phyloP scores from a whole-genome alignment of 2,888 invertebrate species.

The Meteorus colon region DNA sequence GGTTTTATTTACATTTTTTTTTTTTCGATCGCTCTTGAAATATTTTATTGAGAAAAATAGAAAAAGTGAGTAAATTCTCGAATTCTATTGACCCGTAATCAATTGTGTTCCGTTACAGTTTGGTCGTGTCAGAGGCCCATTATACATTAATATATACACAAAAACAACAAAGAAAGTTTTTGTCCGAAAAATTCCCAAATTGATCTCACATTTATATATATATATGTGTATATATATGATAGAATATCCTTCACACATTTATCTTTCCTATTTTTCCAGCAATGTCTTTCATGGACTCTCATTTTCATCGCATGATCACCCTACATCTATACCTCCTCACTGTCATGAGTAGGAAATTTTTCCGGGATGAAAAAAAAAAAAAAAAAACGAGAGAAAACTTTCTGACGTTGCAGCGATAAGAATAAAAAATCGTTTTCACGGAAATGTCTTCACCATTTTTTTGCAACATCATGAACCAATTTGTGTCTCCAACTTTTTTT shows the following conservation, averaged over 20 bases:
- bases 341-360: neutral
- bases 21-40: neutral
- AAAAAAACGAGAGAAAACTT: neutral
- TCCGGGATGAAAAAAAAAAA: neutral
- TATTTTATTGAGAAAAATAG: neutral
- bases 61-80: neutral
- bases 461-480: neutral
- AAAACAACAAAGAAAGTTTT: neutral
- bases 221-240: neutral
- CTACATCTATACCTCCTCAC: neutral
- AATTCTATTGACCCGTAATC: conserved; percentile 15
- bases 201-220: neutral
- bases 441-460: neutral
- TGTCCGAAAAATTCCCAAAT: neutral
- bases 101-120: neutral
- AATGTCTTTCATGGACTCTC: neutral
- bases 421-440: too few relatives aligned
- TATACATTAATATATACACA: neutral
- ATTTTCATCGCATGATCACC: neutral
- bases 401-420: too few relatives aligned
- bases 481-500: neutral
- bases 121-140: neutral
- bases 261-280: neutral
- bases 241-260: neutral
- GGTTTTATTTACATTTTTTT: neutral